phyloP scores from a whole-genome alignment of 1,140 invertebrate genomes.

The Heliconius melpomene region DNA sequence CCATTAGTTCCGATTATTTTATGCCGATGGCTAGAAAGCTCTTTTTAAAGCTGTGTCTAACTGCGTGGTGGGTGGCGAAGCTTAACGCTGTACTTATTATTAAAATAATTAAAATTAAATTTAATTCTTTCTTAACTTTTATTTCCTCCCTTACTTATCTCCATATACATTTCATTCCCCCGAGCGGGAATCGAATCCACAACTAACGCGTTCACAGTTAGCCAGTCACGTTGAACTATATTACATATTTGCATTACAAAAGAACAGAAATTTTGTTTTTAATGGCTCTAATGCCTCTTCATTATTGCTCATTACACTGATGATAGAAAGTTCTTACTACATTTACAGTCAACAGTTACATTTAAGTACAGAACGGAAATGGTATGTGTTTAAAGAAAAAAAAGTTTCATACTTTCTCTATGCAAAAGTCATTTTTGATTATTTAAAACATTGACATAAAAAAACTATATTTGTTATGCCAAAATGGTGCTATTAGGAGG shows the following conservation, averaged over 20 bases:
- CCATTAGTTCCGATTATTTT: too few species aligned
- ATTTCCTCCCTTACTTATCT: too few species aligned
- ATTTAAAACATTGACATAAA: not conserved
- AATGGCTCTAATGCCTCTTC: not conserved
- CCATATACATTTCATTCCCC: too few species aligned
- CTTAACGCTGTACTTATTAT: too few species aligned
- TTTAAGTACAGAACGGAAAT: conserved; percentile 11
- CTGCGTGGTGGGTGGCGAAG: too few species aligned
- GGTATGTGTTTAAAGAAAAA: not conserved
- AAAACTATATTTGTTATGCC: not conserved
- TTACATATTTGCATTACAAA: not conserved
- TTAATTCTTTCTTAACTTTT: too few species aligned
- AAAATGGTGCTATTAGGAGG: too few species aligned
- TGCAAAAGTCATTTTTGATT: not conserved
- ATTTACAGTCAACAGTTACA: not conserved
- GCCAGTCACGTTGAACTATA: not conserved
- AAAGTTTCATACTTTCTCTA: not conserved
- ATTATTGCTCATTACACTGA: not conserved
- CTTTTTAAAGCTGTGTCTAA: too few species aligned
- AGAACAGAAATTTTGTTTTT: not conserved
- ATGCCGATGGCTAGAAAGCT: too few species aligned
- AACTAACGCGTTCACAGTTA: too few species aligned
- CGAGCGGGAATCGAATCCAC: too few species aligned
- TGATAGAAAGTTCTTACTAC: not conserved
- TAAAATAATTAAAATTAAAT: too few species aligned